Evolutionary conservation across 2,113 vertebrate species (phyloP).

Genomic region (Pyxicephalus adspersus): DNA sequence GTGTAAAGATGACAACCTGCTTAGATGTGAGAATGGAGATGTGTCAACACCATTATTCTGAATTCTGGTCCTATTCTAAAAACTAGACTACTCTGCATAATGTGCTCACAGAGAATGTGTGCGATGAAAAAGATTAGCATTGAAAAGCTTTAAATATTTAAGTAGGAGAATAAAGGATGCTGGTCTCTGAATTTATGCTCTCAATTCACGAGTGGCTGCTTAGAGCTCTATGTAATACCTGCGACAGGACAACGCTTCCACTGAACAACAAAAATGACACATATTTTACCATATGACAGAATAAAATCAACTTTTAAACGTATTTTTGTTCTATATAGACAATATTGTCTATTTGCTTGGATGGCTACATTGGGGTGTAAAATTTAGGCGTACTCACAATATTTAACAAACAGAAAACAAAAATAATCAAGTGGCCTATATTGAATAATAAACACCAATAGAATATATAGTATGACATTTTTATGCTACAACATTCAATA

Average conservation of each 20-base stretch:
- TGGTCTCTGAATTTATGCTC: constrained; percentile 22
- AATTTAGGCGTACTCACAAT: background rate
- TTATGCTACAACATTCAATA: too few species aligned
- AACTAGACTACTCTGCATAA: background rate
- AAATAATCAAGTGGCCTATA: background rate
- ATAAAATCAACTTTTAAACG: background rate
- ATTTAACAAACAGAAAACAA: background rate
- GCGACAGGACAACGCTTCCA: constrained; percentile 19
- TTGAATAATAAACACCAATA: too few species aligned
- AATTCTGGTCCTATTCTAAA: constrained; percentile 16
- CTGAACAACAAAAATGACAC: constrained; percentile 13
- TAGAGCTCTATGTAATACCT: constrained; percentile 19
- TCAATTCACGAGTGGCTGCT: constrained; percentile 27
- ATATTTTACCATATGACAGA: constrained; percentile 3
- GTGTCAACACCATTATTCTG: background rate
- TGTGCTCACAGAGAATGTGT: constrained; percentile 11
- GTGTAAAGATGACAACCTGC: too few species aligned
- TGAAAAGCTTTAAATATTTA: constrained; percentile 44
- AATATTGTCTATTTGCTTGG: background rate
- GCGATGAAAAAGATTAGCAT: constrained; percentile 37
- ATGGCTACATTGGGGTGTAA: background rate
- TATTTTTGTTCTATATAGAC: too few species aligned
- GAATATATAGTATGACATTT: too few species aligned
- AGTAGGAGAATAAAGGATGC: constrained; percentile 16
- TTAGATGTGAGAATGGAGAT: background rate